Base-by-base conservation (phyloP, 2,888 invertebrate genomes). In the Macrostomum cliftonense region DNA sequence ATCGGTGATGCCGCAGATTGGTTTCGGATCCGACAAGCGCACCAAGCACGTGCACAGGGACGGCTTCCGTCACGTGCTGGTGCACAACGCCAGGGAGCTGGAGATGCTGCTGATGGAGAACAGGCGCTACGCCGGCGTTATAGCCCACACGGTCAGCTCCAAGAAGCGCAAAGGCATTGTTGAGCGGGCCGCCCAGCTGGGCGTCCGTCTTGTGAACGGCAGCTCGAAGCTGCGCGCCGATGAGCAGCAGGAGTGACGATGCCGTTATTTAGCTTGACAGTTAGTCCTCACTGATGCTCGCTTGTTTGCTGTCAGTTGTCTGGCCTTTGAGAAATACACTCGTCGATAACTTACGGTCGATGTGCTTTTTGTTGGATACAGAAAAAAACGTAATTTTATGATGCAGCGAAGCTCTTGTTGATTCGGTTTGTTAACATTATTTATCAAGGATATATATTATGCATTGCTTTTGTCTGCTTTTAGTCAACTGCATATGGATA, bases 61-160 rank as follows among this genome's bases (percentile, higher is more conserved):
- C 70, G 95, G 95, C 53, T 95, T 95, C 79, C 80, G 83, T 59
- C 95, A 95, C 75, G 89, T 99, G 58, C 73, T 86, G 49, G 81
- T 88, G 45, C 81, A 85, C 72, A 89, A 88, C 68, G 77, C 83
- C 49, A 79, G 77, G 74, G 97, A 97, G 74, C 74, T 99, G 58
- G 95, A 97, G 72, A 84, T 97, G 62, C 76, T 97, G 46, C 80
- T 99, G 80, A 97, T 97, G 95, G 93, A 95, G 71, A 97, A 95
- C 74, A 78, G 89, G 60, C 83, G 84, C 59, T 97, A 83, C 74
- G 88, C 91, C 70, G 97, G 84, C 20, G 97, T 97, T 76, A 91
- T 99, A 58, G 91, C 91, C 1, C 93, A 93, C 70, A 85, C 80
- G 20, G 95, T 97, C 0, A 91, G 91, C 54, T 85, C 89, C n/a